These are phyloP conservation scores for Phalacrocorax carbo DNA, from an alignment of 2,113 vertebrate genomes.

Conservation along the genomic window DNA sequence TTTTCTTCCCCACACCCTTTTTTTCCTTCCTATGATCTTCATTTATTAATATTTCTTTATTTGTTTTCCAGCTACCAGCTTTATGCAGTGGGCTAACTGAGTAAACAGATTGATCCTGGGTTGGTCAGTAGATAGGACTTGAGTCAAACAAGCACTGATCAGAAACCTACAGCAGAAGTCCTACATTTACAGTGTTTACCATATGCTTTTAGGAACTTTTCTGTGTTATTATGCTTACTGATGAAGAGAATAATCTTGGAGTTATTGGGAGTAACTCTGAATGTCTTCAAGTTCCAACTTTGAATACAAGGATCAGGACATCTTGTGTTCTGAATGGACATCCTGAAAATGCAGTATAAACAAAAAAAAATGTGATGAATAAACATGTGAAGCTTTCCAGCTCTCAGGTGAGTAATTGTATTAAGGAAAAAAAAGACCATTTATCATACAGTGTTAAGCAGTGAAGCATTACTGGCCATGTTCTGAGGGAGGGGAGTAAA, in stretches of 20 bases:
- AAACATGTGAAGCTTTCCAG: neutral
- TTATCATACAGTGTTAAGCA: neutral
- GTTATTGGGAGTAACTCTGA: neutral
- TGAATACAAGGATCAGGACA: neutral
- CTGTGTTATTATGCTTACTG: neutral
- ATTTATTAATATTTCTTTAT: neutral
- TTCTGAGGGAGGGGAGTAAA: neutral
- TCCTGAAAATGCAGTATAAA: neutral
- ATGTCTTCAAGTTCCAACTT: neutral
- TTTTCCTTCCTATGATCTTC: neutral
- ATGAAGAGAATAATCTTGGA: neutral
- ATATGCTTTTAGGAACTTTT: neutral
- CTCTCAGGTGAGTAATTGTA: neutral
- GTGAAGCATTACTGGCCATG: neutral
- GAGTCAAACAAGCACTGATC: neutral
- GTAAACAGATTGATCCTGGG: neutral
- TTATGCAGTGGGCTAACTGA: neutral
- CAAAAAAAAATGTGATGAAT: neutral
- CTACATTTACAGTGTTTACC: neutral
- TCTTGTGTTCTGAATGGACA: neutral
- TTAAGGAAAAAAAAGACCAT: neutral
- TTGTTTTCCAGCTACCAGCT: neutral
- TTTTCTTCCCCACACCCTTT: rapidly evolving
- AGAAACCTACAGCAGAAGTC: neutral
- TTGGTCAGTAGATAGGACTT: neutral